Evolutionary conservation across 2,113 vertebrate genomes (phyloP), one percentile per base, ranked within the genome.

Genomic region (Campylomormyrus numenius): DNA sequence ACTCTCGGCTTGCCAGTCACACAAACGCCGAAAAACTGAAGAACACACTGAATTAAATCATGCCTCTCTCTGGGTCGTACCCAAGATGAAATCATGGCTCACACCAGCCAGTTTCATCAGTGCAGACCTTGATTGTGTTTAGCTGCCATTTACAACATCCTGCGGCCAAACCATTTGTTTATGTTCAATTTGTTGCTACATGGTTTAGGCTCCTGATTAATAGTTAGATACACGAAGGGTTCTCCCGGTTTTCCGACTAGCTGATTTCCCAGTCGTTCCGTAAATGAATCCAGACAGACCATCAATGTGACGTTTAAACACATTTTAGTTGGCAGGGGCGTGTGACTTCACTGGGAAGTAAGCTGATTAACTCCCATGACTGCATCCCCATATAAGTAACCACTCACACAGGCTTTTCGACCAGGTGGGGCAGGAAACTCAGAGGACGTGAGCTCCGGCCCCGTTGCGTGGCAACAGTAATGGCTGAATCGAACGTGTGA

Each of bases 391-490:
- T 45, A 90, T 62, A 90, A 21, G 45, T 66, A 86, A 39, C 48
- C 17, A 13, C 50, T 48, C 31, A 66, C 52, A 87, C 39, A 48
- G 92, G 87, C 91, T 90, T 92, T 89, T 86, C 31, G 52, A 92
- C 91, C 92, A 92, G 92, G 92, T 95, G 93, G 92, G 93, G 94
- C 94, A 92, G 93, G 92, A 94, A 94, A 92, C 92, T 91, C 92
- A 93, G 93, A 94, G 85, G 56, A 93, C 91, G 93, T 90, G 91
- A 89, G 92, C 92, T 89, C 89, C 58, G 5, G 83, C 84, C 92
- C 91, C 87, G 95, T 96, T 91, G 93, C 95, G 92, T 93, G 94
- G 95, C 94, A 96, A 96, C 95, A 91, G 91, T 93, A 93, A 92
- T 89, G 74, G 88, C 91, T 48, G n/a, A 45, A 87, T 92, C 85